phyloP scores from a whole-genome alignment of 1,140 invertebrate species.

The Penaeus indicus region DNA sequence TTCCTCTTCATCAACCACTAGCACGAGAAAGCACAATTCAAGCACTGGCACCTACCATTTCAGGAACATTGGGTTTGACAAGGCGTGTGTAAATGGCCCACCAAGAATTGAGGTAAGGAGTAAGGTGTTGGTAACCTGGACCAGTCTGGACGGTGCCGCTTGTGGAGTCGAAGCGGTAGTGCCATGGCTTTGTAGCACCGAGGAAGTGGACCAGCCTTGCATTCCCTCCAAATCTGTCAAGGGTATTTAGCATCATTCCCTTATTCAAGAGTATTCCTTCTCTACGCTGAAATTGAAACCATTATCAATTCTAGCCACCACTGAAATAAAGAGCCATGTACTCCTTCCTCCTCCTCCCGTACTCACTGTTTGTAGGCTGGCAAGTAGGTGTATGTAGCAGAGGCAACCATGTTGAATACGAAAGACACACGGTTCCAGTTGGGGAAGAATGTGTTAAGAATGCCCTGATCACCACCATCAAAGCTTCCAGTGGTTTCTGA shows the following conservation, averaged over 20 bases:
- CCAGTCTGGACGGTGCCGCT: conserved; percentile 67
- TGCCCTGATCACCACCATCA: conserved; percentile 95
- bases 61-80: conserved; percentile 70
- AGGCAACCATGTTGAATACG: conserved; percentile 96
- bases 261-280: too few relatives aligned
- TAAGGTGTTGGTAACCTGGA: conserved; percentile 55
- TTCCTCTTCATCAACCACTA: not conserved
- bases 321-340: not conserved
- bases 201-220: conserved; percentile 99
- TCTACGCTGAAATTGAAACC: not conserved
- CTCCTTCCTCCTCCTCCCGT: not conserved
- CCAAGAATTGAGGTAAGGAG: conserved; percentile 71
- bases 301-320: conserved; percentile 1
- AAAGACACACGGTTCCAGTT: conserved; percentile 98
- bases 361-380: conserved; percentile 97
- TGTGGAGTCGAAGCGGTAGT: conserved; percentile 82
- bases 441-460: conserved; percentile 93
- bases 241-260: not conserved
- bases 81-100: conserved; percentile 71
- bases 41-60: conserved; percentile 68
- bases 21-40: not conserved
- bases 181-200: conserved; percentile 95
- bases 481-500: conserved; percentile 89
- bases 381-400: conserved; percentile 95
- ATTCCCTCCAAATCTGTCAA: conserved; percentile 85